These are phyloP conservation scores for Drosophila paranaensis DNA, from an alignment of 2,888 invertebrate species.

Conservation along the genomic window DNA sequence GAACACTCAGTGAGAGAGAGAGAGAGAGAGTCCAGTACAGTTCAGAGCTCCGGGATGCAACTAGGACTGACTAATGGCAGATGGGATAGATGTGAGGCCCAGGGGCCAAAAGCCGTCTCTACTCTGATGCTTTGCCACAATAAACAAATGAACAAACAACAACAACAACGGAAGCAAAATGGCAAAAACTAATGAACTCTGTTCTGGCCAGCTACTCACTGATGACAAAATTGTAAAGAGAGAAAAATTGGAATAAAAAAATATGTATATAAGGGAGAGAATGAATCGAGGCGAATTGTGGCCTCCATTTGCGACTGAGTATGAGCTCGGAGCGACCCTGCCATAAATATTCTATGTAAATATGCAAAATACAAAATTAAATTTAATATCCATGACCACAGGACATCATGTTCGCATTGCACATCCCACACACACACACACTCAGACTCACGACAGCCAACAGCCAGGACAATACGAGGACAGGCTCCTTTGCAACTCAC, in stretches of 20 bases:
- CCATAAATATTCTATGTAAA: conserved; percentile 55
- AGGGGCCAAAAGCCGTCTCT: conserved; percentile 22
- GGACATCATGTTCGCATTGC: conserved; percentile 22
- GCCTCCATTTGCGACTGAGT: conserved; percentile 20
- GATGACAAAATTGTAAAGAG: conserved; percentile 43
- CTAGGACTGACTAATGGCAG: conserved; percentile 28
- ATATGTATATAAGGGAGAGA: neutral
- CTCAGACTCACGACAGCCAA: conserved; percentile 2
- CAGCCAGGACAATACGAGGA: conserved; percentile 12
- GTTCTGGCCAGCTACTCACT: conserved; percentile 34
- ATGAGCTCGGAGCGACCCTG: conserved; percentile 17
- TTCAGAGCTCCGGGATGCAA: conserved; percentile 1
- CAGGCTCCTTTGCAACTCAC: conserved; percentile 4
- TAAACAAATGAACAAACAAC: conserved; percentile 26
- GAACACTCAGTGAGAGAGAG: conserved; percentile 2
- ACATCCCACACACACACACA: conserved; percentile 1
- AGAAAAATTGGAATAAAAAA: conserved; percentile 2
- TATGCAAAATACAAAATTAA: conserved; percentile 63
- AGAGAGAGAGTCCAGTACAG: neutral
- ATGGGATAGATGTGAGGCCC: conserved; percentile 14
- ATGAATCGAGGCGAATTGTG: conserved; percentile 20
- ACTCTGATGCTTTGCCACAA: conserved; percentile 38
- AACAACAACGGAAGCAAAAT: conserved; percentile 29
- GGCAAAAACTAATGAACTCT: conserved; percentile 72
- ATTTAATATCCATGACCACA: conserved; percentile 45